phyloP scores from a whole-genome alignment of 2,888 invertebrate species.

The Sesamia inferens region DNA sequence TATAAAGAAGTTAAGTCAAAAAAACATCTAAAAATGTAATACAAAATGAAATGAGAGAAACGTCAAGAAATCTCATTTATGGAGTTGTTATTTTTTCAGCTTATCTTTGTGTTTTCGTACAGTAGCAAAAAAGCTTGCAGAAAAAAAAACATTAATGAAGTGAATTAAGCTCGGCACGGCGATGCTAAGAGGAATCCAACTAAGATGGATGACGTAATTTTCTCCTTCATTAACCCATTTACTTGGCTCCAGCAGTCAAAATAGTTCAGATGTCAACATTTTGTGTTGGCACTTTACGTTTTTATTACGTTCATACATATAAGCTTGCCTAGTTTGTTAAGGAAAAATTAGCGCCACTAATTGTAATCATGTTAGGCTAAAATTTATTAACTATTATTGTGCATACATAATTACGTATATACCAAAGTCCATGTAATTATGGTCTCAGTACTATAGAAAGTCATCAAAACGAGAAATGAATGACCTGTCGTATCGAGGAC shows the following conservation, averaged over 20 bases:
- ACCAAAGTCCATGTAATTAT: background rate
- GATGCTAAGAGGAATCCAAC: constrained; percentile 84
- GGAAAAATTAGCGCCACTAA: constrained; percentile 20
- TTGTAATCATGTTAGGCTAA: constrained; percentile 8
- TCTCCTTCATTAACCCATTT: constrained; percentile 88
- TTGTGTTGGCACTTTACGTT: constrained; percentile 45
- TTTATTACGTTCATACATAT: constrained; percentile 15
- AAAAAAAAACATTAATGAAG: constrained; percentile 80
- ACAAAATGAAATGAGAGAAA: constrained; percentile 55
- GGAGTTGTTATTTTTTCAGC: constrained; percentile 66
- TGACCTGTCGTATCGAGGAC: background rate
- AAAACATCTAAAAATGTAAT: constrained; percentile 58
- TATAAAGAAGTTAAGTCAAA: constrained; percentile 45
- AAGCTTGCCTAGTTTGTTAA: background rate
- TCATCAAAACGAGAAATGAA: constrained; percentile 5
- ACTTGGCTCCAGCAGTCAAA: constrained; percentile 78
- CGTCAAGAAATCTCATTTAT: constrained; percentile 66
- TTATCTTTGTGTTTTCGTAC: constrained; percentile 74
- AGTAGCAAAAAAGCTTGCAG: constrained; percentile 68
- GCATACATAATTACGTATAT: too few species aligned
- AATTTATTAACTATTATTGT: background rate
- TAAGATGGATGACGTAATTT: constrained; percentile 88
- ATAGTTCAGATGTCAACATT: constrained; percentile 77
- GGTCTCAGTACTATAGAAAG: background rate
- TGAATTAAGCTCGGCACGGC: constrained; percentile 79